phyloP scores from a whole-genome alignment of 2,888 invertebrate species.

The Lasioglossum calceatum region DNA sequence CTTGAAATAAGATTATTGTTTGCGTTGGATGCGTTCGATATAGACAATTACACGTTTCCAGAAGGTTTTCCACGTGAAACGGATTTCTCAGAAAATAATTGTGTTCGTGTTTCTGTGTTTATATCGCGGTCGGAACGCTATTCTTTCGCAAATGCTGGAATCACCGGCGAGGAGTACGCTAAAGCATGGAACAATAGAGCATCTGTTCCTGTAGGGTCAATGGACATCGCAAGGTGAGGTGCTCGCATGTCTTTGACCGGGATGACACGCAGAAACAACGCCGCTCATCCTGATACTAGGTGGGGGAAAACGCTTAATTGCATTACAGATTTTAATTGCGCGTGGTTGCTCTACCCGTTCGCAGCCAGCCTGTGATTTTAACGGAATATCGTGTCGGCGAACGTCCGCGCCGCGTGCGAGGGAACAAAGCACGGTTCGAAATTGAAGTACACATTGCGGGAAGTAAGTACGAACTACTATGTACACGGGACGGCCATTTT shows the following conservation, averaged over 20 bases:
- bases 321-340: conserved; percentile 46
- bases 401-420: too few species aligned
- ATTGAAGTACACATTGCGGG: conserved; percentile 19
- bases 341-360: not conserved
- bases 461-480: not conserved
- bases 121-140: not conserved
- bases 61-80: not conserved
- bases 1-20: not conserved
- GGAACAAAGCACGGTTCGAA: conserved; percentile 12
- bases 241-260: conserved; percentile 50
- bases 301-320: conserved; percentile 39
- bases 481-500: not conserved
- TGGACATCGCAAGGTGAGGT: conserved; percentile 45
- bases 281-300: conserved; percentile 20
- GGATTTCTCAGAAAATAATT: not conserved
- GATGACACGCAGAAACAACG: conserved; percentile 46
- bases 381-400: conserved; percentile 23
- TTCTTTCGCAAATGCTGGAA: not conserved
- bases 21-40: not conserved
- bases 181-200: conserved; percentile 49
- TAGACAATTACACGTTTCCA: not conserved
- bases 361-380: conserved; percentile 20
- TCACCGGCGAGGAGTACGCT: not conserved
- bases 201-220: conserved; percentile 59
- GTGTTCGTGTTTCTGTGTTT: not conserved